These are phyloP conservation scores for Pseudomyrmex dendroicus DNA, from an alignment of 1,140 invertebrate species.

Conservation along the genomic window DNA sequence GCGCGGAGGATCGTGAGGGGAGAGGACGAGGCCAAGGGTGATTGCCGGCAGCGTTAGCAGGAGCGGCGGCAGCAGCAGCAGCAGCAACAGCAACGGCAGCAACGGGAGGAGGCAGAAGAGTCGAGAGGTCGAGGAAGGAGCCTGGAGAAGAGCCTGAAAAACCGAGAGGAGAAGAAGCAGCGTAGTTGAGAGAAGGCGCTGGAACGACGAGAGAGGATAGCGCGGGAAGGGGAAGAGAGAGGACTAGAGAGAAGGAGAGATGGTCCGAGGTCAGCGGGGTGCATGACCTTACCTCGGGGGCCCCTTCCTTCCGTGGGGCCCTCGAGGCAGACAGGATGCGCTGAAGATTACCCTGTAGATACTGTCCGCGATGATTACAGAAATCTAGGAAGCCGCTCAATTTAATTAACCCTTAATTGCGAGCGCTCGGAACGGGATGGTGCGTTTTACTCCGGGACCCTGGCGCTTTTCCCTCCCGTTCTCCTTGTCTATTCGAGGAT, in stretches of 20 bases:
- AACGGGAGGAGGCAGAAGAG: slow-evolving; percentile 43
- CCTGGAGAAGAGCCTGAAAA: slow-evolving; percentile 48
- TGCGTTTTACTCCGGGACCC: slow-evolving; percentile 56
- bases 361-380: slow-evolving; percentile 84
- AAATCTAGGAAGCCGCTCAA: slow-evolving; percentile 83
- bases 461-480: slow-evolving; percentile 37
- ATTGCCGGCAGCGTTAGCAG: slow-evolving; percentile 19
- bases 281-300: slow-evolving; percentile 84
- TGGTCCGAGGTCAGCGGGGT: slow-evolving; percentile 85
- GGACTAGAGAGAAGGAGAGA: slow-evolving; percentile 70
- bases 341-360: slow-evolving; percentile 83
- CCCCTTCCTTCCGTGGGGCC: slow-evolving; percentile 84
- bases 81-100: slow-evolving; percentile 34
- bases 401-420: slow-evolving; percentile 83
- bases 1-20: slow-evolving; percentile 16
- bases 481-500: slow-evolving; percentile 56
- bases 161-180: slow-evolving; percentile 62
- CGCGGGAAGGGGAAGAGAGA: slow-evolving; percentile 22
- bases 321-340: slow-evolving; percentile 83
- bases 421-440: slow-evolving; percentile 57
- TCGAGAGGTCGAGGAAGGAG: slow-evolving; percentile 43
- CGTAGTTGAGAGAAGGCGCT: slow-evolving; percentile 54
- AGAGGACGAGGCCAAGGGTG: slow-evolving; percentile 13
- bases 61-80: slow-evolving; percentile 37
- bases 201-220: slow-evolving; percentile 57